These are phyloP conservation scores for Sesamia nonagrioides DNA, from an alignment of 1,140 invertebrate species.

Conservation along the genomic window DNA sequence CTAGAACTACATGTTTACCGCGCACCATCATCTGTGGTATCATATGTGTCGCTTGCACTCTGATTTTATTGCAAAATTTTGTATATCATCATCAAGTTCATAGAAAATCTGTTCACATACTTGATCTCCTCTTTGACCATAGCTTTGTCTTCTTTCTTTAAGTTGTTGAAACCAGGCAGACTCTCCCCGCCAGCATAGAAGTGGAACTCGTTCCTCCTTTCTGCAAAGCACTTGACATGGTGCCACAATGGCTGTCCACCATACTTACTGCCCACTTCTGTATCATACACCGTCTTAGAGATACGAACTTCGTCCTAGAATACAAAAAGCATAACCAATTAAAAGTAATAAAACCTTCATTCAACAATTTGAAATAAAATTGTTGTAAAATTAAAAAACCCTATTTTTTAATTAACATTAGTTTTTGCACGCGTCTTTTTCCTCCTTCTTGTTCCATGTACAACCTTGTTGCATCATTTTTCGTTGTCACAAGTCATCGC, in stretches of 20 bases:
- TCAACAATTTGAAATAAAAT: too few species aligned
- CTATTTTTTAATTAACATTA: too few species aligned
- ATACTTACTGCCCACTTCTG: conserved; percentile 92
- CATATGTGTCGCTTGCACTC: conserved; percentile 91
- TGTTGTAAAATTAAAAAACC: too few species aligned
- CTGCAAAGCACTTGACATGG: conserved; percentile 97
- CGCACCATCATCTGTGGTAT: conserved; percentile 94
- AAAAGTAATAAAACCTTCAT: too few species aligned
- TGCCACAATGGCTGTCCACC: conserved; percentile 95
- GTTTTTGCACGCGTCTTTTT: too few species aligned
- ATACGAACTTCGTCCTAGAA: conserved; percentile 93
- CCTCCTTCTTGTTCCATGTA: too few species aligned
- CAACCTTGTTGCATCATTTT: too few species aligned
- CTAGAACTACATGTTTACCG: conserved; percentile 94
- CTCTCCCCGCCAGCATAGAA: conserved; percentile 92
- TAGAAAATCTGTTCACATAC: conserved; percentile 77
- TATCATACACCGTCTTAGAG: conserved; percentile 95
- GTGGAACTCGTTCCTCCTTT: conserved; percentile 91
- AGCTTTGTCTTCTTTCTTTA: conserved; percentile 93
- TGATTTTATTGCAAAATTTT: too few species aligned
- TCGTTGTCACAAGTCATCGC: too few species aligned
- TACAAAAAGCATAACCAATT: neutral
- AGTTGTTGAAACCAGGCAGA: conserved; percentile 92
- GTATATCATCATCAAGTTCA: too few species aligned
- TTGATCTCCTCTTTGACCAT: conserved; percentile 91